phyloP scores from a whole-genome alignment of 2,797 vertebrate species.

The Poeciliopsis gracilis region DNA sequence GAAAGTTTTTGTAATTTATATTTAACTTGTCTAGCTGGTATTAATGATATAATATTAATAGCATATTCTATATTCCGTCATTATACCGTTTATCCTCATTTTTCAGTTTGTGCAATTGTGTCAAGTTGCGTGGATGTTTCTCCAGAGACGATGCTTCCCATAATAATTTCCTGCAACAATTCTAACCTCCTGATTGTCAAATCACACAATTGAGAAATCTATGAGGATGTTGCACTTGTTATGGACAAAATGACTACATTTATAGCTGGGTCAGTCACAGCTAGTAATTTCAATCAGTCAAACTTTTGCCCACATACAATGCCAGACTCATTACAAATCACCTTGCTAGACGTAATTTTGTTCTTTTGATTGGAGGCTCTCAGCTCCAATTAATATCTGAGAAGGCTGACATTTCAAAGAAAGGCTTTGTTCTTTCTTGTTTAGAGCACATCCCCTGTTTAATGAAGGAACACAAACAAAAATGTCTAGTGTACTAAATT shows the following conservation, averaged over 20 bases:
- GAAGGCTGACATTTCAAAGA: constrained; percentile 75
- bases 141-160: background rate
- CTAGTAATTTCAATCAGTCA: constrained; percentile 79
- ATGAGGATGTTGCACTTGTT: constrained; percentile 49
- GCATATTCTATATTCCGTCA: background rate
- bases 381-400: constrained; percentile 76
- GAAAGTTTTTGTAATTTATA: background rate
- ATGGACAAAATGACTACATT: constrained; percentile 62
- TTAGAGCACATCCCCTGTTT: constrained; percentile 58
- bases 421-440: constrained; percentile 59
- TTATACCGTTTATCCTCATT: background rate
- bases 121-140: background rate
- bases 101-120: background rate
- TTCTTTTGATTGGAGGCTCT: constrained; percentile 76
- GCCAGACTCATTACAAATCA: constrained; percentile 71
- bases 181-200: constrained; percentile 5
- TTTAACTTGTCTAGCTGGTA: background rate
- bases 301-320: constrained; percentile 57
- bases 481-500: constrained; percentile 27
- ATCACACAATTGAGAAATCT: constrained; percentile 28
- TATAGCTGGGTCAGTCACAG: constrained; percentile 55
- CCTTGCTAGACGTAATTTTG: constrained; percentile 72
- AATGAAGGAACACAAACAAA: constrained; percentile 63
- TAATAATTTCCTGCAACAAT: background rate
- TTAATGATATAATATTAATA: background rate